phyloP scores from a whole-genome alignment of 1,140 invertebrate genomes.

The Pollicipes pollicipes region DNA sequence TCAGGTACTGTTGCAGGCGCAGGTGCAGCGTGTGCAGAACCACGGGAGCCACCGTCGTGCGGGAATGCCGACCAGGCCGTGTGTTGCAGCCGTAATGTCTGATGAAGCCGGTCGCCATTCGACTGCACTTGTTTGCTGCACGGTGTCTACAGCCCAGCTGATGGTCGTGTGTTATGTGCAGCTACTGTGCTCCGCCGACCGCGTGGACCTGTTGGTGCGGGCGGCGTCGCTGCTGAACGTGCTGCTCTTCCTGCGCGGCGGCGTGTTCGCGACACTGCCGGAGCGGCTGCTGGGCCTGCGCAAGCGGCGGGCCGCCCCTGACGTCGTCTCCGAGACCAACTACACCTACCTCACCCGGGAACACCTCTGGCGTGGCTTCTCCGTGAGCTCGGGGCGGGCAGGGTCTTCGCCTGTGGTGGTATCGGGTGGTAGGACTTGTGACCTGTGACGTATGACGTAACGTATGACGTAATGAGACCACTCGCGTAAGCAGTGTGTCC shows the following conservation, averaged over 20 bases:
- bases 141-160: too few species aligned
- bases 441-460: too few species aligned
- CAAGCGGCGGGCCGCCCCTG: neutral
- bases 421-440: too few species aligned
- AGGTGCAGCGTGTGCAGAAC: too few species aligned
- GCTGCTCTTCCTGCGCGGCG: neutral
- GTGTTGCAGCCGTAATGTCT: too few species aligned
- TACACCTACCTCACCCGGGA: neutral
- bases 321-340: neutral
- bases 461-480: too few species aligned
- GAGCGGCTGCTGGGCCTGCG: neutral
- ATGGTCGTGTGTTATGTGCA: neutral
- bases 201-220: neutral
- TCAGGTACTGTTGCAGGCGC: too few species aligned
- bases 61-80: too few species aligned
- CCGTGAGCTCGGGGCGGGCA: neutral
- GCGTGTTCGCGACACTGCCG: neutral
- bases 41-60: too few species aligned
- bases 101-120: too few species aligned
- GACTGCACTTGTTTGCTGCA: too few species aligned
- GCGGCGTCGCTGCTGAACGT: neutral
- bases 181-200: neutral
- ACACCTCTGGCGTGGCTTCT: neutral
- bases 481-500: neutral
- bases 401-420: too few species aligned